phyloP scores from a whole-genome alignment of 1,140 invertebrate genomes.

The Hesperophylax magnus region DNA sequence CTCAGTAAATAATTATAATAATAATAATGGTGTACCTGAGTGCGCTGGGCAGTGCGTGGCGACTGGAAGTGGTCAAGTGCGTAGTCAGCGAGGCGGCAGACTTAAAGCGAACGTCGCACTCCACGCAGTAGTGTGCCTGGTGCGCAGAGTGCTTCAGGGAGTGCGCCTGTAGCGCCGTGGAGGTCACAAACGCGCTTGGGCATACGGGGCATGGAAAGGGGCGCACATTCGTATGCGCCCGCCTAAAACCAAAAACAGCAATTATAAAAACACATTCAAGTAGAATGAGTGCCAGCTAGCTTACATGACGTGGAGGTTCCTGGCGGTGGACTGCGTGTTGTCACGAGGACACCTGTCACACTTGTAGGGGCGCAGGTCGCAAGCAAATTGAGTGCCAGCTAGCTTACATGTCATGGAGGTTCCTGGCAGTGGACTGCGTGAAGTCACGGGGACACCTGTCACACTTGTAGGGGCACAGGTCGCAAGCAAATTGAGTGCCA shows the following conservation, averaged over 20 bases:
- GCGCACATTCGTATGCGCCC: background rate
- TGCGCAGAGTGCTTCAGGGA: constrained; percentile 18
- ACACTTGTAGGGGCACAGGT: constrained; percentile 7
- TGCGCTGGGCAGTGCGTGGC: constrained; percentile 25
- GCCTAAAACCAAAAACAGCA: constrained; percentile 5
- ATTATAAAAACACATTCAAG: background rate
- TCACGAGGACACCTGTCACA: background rate
- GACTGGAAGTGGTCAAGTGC: constrained; percentile 15
- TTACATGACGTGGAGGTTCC: background rate
- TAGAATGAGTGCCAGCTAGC: background rate
- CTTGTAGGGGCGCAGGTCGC: too few relatives aligned
- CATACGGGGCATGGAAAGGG: constrained; percentile 18
- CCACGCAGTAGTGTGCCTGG: constrained; percentile 40
- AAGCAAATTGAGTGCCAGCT: background rate
- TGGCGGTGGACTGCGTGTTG: background rate
- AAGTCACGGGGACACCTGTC: constrained; percentile 10
- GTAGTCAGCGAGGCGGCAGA: background rate
- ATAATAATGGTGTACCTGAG: constrained; percentile 17
- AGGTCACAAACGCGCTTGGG: constrained; percentile 32
- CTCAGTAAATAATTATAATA: too few relatives aligned
- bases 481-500: background rate
- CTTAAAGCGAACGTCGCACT: constrained; percentile 43
- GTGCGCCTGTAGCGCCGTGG: constrained; percentile 29
- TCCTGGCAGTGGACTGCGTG: background rate
- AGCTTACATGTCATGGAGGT: background rate